Conservation (phyloP, 2,888 invertebrate species). For the Phyllotreta striolata region DNA sequence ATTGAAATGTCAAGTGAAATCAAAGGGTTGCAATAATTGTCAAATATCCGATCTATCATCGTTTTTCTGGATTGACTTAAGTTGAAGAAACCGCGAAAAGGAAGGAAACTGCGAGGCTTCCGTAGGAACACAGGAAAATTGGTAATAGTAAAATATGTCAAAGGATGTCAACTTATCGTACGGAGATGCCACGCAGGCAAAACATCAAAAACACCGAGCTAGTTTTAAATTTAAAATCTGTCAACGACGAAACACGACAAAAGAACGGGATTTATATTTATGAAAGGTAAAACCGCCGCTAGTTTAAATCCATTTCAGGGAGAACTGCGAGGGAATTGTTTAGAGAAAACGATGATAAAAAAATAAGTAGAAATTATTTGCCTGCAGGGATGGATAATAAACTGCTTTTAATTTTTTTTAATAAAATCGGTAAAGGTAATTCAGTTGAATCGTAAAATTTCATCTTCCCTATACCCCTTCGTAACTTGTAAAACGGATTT, state of each 20-base stretch:
- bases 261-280: constrained; percentile 18
- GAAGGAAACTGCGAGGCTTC: too few relatives aligned
- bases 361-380: neutral
- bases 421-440: too few relatives aligned
- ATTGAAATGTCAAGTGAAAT: too few relatives aligned
- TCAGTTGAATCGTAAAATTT: constrained; percentile 3
- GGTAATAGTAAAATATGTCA: constrained; percentile 29
- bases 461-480: neutral
- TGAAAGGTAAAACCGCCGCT: constrained; percentile 21
- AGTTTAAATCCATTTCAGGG: constrained; percentile 17
- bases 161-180: constrained; percentile 23
- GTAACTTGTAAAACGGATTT: constrained; percentile 12
- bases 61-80: too few relatives aligned
- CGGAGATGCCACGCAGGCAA: constrained; percentile 21
- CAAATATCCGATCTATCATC: too few relatives aligned
- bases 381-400: too few relatives aligned
- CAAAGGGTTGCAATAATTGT: too few relatives aligned
- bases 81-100: too few relatives aligned
- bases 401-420: too few relatives aligned
- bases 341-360: constrained; percentile 10
- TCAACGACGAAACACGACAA: constrained; percentile 22
- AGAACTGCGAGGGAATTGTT: constrained; percentile 6
- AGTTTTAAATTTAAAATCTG: constrained; percentile 25
- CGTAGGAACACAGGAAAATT: constrained; percentile 14
- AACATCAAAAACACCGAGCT: constrained; percentile 24